These are phyloP conservation scores for Papilio helenus DNA, from an alignment of 1,140 invertebrate genomes.

Conservation along the genomic window DNA sequence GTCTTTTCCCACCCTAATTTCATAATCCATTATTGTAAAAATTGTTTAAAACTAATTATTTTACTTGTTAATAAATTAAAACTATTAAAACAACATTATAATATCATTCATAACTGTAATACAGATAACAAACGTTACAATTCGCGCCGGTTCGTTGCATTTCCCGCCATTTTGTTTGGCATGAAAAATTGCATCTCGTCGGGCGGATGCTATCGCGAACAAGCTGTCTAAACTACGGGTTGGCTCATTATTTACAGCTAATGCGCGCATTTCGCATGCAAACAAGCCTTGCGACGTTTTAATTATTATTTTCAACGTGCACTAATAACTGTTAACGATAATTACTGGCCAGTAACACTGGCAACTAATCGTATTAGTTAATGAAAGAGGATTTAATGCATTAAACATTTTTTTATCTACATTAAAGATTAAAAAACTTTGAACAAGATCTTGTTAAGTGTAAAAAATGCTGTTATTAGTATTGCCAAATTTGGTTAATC, in stretches of 20 bases:
- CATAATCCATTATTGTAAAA: not conserved
- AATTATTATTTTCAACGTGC: slow-evolving; percentile 39
- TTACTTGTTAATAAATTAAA: not conserved
- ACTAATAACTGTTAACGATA: slow-evolving; percentile 39
- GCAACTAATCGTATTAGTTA: not conserved
- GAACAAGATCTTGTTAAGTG: not conserved
- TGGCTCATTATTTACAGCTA: slow-evolving; percentile 35
- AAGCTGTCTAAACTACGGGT: not conserved
- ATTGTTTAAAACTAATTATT: not conserved
- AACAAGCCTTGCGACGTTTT: slow-evolving; percentile 29
- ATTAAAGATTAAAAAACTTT: not conserved
- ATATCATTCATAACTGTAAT: not conserved
- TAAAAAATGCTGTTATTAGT: not conserved
- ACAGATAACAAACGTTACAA: not conserved
- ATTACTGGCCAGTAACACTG: slow-evolving; percentile 26
- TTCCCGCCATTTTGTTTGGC: slow-evolving; percentile 14
- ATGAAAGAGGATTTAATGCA: slow-evolving; percentile 3
- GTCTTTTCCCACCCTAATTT: not conserved
- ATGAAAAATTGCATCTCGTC: slow-evolving; percentile 6
- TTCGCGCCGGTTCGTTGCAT: slow-evolving; percentile 28
- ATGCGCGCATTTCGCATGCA: slow-evolving; percentile 37
- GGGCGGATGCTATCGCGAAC: slow-evolving; percentile 24
- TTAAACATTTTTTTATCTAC: not conserved
- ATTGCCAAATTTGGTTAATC: not conserved
- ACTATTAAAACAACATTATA: too few relatives aligned